A percentile compares a stretch with the other conserved stretches of the same genome.
Conservation (phyloP, 2,888 invertebrate genomes). For the Limnephilus marmoratus region DNA sequence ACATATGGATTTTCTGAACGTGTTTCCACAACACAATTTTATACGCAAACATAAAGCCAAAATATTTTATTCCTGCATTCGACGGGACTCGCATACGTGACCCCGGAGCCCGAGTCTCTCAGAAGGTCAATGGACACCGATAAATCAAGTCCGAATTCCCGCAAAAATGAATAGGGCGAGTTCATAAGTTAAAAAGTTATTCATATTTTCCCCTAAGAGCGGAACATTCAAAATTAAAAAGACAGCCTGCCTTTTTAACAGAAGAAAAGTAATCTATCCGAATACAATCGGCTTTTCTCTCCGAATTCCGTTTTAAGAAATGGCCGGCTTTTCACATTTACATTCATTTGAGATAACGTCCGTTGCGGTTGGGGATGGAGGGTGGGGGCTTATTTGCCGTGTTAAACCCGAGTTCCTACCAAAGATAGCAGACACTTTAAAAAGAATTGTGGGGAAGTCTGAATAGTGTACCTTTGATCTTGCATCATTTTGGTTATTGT, state of each 20-base stretch:
- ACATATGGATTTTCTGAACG: background rate
- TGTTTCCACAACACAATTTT: background rate
- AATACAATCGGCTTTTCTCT: conserved; percentile 17
- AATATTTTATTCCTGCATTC: background rate
- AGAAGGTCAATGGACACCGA: background rate
- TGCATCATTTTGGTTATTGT: conserved; percentile 41
- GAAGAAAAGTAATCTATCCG: background rate
- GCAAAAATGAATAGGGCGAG: background rate
- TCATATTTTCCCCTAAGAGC: background rate
- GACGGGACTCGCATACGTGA: conserved; percentile 22
- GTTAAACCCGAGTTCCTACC: background rate
- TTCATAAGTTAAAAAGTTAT: background rate
- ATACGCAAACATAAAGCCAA: background rate
- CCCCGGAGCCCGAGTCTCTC: background rate
- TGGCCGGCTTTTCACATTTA: background rate
- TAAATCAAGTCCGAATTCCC: background rate
- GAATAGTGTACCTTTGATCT: background rate
- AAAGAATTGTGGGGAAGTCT: background rate
- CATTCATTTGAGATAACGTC: conserved; percentile 2
- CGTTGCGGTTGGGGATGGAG: background rate
- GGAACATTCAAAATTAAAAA: conserved; percentile 15
- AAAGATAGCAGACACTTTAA: background rate
- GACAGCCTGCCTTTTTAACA: background rate
- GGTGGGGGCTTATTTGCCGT: background rate
- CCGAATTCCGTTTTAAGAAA: conserved; percentile 2